Base-by-base conservation (phyloP, 2,113 vertebrate genomes). In the Stigmatopora nigra region DNA sequence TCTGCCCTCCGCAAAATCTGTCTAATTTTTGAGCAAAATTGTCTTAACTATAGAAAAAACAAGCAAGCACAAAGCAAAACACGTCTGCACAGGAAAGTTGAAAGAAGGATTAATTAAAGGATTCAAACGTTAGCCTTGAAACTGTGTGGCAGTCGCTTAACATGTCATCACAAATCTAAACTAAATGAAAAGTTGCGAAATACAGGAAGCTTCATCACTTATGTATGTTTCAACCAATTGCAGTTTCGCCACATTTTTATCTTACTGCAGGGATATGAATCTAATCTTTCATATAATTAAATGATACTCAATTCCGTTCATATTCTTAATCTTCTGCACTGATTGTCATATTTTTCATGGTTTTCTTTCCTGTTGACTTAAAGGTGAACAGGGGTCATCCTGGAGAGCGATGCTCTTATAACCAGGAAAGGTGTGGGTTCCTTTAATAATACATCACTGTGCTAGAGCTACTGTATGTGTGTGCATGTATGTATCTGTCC, bases 401-500 rank as follows among this genome's bases (percentile, higher is more conserved):
- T 61, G 62, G 69, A 69, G 66, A 67, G 16, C 49, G 44, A 67
- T 22, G 63, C 60, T 68, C 53, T 25, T 70, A 71, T 67, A 31
- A 52, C 59, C 75, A 71, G 72, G 78, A 80, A 76, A 76, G 5
- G 66, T 64, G 65, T 66, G 72, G 68, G 61, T 67, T 75, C 69
- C 66, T 72, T 64, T 69, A 61, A 68, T 63, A 71, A 71, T 70
- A 73, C 35, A 69, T 76, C 67, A 78, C 68, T 19, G 12, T 46
- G 5, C 49, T 67, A 45, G 2, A 19, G 49, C 63, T 53, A 31
- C 25, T 31, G 25, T 31, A 53, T 61, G 49, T 62, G 48, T 65
- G 38, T 65, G 41, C 31, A 48, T 69, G 13, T 17, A 17, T 31
- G 44, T 55, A 19, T 47, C 35, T 55, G 20, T 64, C 38, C 25